Evolutionary conservation across 2,888 invertebrate genomes (phyloP), one percentile per base, ranked within the genome.

Genomic region (Drosophila hawaiiensis): DNA sequence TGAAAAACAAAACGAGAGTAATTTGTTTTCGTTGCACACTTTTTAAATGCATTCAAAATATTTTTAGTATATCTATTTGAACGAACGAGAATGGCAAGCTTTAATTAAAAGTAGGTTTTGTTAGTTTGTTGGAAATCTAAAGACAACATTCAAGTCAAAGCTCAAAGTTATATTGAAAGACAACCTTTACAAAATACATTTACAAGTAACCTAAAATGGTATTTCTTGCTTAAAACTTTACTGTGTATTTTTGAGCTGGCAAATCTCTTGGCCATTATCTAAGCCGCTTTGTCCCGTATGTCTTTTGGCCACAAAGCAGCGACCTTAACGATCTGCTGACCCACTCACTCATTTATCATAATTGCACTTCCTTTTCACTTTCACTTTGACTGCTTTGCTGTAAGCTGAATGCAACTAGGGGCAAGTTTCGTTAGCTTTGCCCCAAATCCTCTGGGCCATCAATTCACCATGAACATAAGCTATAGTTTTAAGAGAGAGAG

Each of bases 391-490:
- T 75, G 22, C 35, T 43, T 39, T 9, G 25, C 43, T 61, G 58
- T 49, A 35, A 60, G 54, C 29, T 25, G 25, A n/a, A 29, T 59
- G 61, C 67, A 54, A 47, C 52, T 59, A 25, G 41, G 35, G 70
- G 62, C 50, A 63, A 71, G 53, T n/a, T 68, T 35, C 56, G 43
- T 31, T 37, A 52, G 69, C 62, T 73, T 33, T 73, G 64, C 19
- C 35, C 16, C 35, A 47, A 43, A 54, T 33, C 54, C 68, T 33
- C 56, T 61, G 41, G 41, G 67, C 55, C 79, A 78, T 67, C 78
- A 76, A 78, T 74, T 76, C 61, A 68, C 79, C 70, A 74, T 65
- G 82, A 67, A 68, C 82, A 87, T 71, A 88, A 88, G 71, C 79
- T 76, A 69, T 78, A 68, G 60, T 54, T 66, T 56, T 35, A 50